Evolutionary conservation across 2,797 vertebrate genomes (phyloP).

Genomic region (Enteromius afrohamiltoni): DNA sequence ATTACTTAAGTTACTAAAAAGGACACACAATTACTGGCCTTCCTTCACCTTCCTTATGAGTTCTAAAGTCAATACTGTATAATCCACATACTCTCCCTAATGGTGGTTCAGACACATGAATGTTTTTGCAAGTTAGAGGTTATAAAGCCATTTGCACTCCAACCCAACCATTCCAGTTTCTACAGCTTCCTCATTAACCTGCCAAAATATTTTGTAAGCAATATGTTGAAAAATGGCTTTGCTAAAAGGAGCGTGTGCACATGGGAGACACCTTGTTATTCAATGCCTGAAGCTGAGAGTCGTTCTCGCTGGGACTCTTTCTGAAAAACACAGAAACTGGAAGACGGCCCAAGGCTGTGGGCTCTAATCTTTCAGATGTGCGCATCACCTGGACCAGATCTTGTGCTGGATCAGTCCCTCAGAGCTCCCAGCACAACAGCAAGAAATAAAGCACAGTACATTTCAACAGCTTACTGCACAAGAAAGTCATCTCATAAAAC

Average conservation of each 20-base stretch:
- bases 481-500: not conserved
- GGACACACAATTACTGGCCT: conserved; percentile 1
- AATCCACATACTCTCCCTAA: not conserved
- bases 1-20: conserved; percentile 28
- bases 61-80: not conserved
- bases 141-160: not conserved
- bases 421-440: not conserved
- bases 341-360: conserved; percentile 12
- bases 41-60: not conserved
- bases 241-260: conserved; percentile 45
- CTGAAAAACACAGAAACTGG: conserved; percentile 50
- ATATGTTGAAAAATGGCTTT: conserved; percentile 57
- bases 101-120: not conserved
- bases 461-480: not conserved
- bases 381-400: conserved; percentile 14
- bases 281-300: conserved; percentile 66
- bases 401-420: conserved; percentile 7
- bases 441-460: not conserved
- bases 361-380: conserved; percentile 23
- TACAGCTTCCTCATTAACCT: conserved; percentile 64
- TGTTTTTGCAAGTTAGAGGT: not conserved
- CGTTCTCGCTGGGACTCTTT: conserved; percentile 38
- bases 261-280: conserved; percentile 55
- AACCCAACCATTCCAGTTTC: not conserved
- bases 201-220: conserved; percentile 70